Evolutionary conservation across 1,140 invertebrate species (phyloP), one percentile per base, ranked within the genome.

Genomic region (Zaprionus camerounensis): DNA sequence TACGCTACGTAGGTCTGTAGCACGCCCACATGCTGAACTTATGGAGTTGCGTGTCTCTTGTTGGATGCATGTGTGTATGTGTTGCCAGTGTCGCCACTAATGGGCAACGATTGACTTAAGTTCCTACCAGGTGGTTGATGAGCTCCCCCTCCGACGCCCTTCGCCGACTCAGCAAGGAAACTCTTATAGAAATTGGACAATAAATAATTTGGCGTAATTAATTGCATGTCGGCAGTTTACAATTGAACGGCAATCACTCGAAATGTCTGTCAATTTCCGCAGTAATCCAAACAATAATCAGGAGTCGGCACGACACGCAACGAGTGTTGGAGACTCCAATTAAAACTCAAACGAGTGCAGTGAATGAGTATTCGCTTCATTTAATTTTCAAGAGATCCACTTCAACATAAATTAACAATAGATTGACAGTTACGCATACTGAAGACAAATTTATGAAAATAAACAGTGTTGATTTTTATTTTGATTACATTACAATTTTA

Each of bases 131-230:
- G 56, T 83, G 75, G 46, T 24, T 67, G 36, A 51, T 59, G 57
- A 31, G 20, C 36, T 56, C 49, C 58, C 63, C 41, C 3, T 15
- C 28, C 22, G 28, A 17, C 28, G 15, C 20, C 53, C 53, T 46
- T 2, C 24, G 20, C 28, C 59, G 62, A 44, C 62, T 53, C 46
- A 20, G 63, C 46, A 24, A 53, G 72, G 55, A 71, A 74, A 86
- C 71, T 81, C 84, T 81, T 81, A 71, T 74, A 79, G 84, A 76
- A 81, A 87, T 83, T 78, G 82, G 71, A 81, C 83, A 88, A 87
- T 87, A 80, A 87, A 87, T 87, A 82, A 86, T 80, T 84, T 85
- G 62, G 22, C 64, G 80, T 73, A 88, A 87, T 87, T 87, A 87
- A 88, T 88, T 78, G 72, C 74, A 55, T 59, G 78, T 76, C 81